Base-by-base conservation (phyloP, 1,140 invertebrate genomes). In the Drosophila malerkotliana region DNA sequence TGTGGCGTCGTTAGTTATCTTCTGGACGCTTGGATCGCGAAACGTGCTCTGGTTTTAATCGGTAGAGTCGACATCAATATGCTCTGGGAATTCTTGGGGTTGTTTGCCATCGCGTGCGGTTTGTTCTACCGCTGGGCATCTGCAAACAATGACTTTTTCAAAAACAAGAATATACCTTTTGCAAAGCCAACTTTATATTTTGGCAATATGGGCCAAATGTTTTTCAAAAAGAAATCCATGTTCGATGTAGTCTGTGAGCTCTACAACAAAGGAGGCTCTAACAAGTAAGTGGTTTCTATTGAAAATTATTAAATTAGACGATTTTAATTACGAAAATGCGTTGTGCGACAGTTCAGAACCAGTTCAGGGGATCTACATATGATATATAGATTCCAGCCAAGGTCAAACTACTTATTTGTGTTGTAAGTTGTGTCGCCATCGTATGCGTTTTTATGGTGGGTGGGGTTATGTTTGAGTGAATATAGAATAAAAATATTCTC, bases 101-200 rank as follows among this genome's bases (percentile, higher is more conserved):
- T 89, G 5, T 14, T 66, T 8, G 64, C 34, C 3, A 52, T 90
- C 15, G 53, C 52, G 30, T 12, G 69, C 14, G 66, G 61, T 51
- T 44, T 91, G 51, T 63, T 68, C 34, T 92, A 92, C 57, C 74
- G 76, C 48, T 92, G 88, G 87, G 57, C 78, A 1, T 68, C 66
- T 18, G 55, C 61, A 14, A 89, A 80, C 24, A 72, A 85, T 68
- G 71, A 78, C 26, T 91, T 82, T 59, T 92, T 91, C 51, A 58
- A 76, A 51, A 71, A 92, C 4, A 72, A 66, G 0, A 75, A 74
- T 3, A 47, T 92, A 10, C 71, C 77, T 1, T 72, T 58, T 56
- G 49, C 51, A 0, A 87, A 91, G 18, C 90, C 91, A 0, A 21
- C 5, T 3, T 56, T 82, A 0, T 67, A 90, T 26, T 60, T 92